A percentile compares a stretch with the other conserved stretches of the same genome.
phyloP scores from a whole-genome alignment of 2,888 invertebrate genomes.

The Phragmatobia fuliginosa region DNA sequence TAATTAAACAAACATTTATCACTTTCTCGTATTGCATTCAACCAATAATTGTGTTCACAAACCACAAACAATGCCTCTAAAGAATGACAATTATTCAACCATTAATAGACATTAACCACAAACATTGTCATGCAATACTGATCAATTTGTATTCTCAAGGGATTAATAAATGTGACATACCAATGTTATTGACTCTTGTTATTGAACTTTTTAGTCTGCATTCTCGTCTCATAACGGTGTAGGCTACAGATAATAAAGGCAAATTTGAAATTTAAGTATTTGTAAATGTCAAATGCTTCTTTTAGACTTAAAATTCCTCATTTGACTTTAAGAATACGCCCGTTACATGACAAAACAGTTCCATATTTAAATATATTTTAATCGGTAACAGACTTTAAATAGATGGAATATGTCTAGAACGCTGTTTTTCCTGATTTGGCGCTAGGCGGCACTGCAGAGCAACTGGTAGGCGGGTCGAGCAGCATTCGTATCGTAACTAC shows the following conservation, averaged over 20 bases:
- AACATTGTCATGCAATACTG: slow-evolving; percentile 36
- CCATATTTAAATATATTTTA: slow-evolving; percentile 26
- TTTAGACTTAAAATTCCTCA: slow-evolving; percentile 13
- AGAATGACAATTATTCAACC: slow-evolving; percentile 27
- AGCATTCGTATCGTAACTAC: slow-evolving; percentile 22
- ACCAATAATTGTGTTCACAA: neutral
- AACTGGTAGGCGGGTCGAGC: slow-evolving; percentile 23
- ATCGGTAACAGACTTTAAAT: slow-evolving; percentile 31
- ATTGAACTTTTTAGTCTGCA: slow-evolving; percentile 11
- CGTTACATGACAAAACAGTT: slow-evolving; percentile 30
- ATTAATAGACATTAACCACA: slow-evolving; percentile 36
- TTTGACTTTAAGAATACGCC: slow-evolving; percentile 22
- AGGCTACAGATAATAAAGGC: neutral
- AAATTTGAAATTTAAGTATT: slow-evolving; percentile 12
- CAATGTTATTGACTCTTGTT: slow-evolving; percentile 44
- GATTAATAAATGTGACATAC: slow-evolving; percentile 47
- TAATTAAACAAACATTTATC: neutral
- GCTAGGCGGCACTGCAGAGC: neutral
- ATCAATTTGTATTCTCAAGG: slow-evolving; percentile 29
- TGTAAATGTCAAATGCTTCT: slow-evolving; percentile 1
- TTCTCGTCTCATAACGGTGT: slow-evolving; percentile 1
- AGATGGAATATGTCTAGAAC: slow-evolving; percentile 34
- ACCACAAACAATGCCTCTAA: neutral
- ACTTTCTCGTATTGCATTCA: neutral
- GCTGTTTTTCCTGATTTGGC: slow-evolving; percentile 40